phyloP scores from a whole-genome alignment of 2,113 vertebrate species.

The Pandion haliaetus region DNA sequence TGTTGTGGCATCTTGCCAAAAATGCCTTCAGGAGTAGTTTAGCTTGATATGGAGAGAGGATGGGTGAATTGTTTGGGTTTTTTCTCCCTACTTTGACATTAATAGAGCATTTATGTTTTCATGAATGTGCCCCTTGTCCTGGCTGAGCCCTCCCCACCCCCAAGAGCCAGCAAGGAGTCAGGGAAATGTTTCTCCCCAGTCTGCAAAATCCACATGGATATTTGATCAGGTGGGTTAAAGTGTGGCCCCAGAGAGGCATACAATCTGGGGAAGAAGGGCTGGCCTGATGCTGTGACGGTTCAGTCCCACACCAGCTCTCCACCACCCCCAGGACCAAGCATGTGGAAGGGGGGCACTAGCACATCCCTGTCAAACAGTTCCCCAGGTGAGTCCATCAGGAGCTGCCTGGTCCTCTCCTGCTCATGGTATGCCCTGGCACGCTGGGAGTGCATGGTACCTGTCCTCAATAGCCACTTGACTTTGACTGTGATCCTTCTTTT shows the following conservation, averaged over 20 bases:
- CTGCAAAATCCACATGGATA: background rate
- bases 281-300: background rate
- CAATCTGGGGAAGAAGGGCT: background rate
- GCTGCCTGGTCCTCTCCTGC: background rate
- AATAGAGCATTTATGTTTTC: background rate
- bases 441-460: background rate
- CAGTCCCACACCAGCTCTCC: background rate
- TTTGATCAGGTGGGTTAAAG: accelerated
- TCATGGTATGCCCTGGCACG: background rate
- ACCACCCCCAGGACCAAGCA: background rate
- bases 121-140: background rate
- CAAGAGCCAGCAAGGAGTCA: background rate
- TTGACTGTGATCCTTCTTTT: background rate
- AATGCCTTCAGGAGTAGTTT: background rate
- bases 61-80: background rate
- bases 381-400: background rate
- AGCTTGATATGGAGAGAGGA: background rate
- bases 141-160: background rate
- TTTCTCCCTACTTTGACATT: background rate
- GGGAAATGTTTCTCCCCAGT: background rate
- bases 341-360: accelerated
- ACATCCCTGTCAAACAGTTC: background rate
- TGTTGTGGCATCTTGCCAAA: slow-evolving; percentile 24
- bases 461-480: background rate
- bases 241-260: background rate